Evolutionary conservation across 2,888 invertebrate species (phyloP), one percentile per base, ranked within the genome.

Genomic region (Suillia variegata): DNA sequence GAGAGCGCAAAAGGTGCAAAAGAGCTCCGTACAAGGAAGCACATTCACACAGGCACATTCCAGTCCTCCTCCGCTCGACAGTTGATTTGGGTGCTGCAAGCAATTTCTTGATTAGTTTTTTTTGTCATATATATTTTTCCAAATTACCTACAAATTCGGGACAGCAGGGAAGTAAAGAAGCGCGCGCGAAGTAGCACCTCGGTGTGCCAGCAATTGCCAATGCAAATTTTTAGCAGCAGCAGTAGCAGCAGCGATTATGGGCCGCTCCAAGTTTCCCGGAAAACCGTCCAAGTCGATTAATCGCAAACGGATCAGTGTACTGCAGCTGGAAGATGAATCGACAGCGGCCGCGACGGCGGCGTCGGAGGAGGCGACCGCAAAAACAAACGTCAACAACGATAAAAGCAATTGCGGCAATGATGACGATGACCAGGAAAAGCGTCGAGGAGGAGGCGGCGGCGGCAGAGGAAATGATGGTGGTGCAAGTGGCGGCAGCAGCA

Each of bases 231-330:
- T 64, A 65, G 63, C 53, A 60, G 47, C 58, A 62, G 58, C 65
- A 62, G 66, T 66, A 47, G 33, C 31, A n/a, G 62, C 4, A 34
- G 15, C 26, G 67, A 73, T 67, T 66, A 82, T 82, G 82, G 82
- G 82, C 73, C 81, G 78, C 67, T 82, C 82, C 61, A 82, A 82
- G 75, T 92, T 92, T 87, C 92, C 93, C 81, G 92, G 93, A 80
- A 92, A 92, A 86, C 92, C 92, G 82, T 88, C 91, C 74, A 93
- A 92, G 86, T 89, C 91, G 85, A 89, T 91, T 82, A 91, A 91
- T 84, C 89, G 91, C 85, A 92, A 91, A 83, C 88, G 92, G 83
- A 87, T 92, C 79, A 91, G 90, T 85, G 91, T 92, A 81, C 85
- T 91, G 56, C 76, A 80, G 70, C 64, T 76, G 62, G 77, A 75